Percentiles rank a stretch among this genome's conserved stretches.
These are phyloP conservation scores for Drosophila suboccidentalis DNA, from an alignment of 2,888 invertebrate genomes.

Conservation along the genomic window DNA sequence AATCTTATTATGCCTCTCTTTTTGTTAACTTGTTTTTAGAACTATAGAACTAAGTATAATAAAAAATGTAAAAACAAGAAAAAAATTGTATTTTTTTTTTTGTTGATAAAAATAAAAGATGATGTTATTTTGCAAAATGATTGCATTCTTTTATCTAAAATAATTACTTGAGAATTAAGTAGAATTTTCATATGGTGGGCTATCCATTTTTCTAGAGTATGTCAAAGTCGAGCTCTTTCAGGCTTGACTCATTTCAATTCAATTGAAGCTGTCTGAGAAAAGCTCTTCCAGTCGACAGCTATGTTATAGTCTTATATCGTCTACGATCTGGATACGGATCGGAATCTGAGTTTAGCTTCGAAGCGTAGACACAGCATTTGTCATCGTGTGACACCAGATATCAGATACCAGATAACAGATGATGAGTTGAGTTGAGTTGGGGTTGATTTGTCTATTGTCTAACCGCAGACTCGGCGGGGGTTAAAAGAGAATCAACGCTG, in stretches of 20 bases:
- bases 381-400: conserved; percentile 44
- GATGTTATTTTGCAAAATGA: background rate
- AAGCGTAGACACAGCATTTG: conserved; percentile 24
- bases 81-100: no score
- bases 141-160: no score
- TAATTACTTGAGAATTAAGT: background rate
- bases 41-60: no score
- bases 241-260: conserved; percentile 25
- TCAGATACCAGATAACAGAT: background rate
- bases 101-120: no score
- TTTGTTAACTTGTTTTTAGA: no score
- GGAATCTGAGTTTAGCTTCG: conserved; percentile 37
- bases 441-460: conserved; percentile 33
- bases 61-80: no score
- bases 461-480: conserved; percentile 43
- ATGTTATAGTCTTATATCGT: conserved; percentile 56
- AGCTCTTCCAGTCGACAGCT: conserved; percentile 27
- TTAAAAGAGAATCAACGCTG: conserved; percentile 26
- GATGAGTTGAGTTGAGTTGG: conserved; percentile 20
- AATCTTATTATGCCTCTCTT: no score
- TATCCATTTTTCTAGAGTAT: background rate
- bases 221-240: background rate
- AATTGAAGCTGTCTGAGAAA: conserved; percentile 36
- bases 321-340: conserved; percentile 61
- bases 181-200: background rate